Base-by-base conservation (phyloP, 1,140 invertebrate species). In the Hermatobates lingyangjiaoensis region DNA sequence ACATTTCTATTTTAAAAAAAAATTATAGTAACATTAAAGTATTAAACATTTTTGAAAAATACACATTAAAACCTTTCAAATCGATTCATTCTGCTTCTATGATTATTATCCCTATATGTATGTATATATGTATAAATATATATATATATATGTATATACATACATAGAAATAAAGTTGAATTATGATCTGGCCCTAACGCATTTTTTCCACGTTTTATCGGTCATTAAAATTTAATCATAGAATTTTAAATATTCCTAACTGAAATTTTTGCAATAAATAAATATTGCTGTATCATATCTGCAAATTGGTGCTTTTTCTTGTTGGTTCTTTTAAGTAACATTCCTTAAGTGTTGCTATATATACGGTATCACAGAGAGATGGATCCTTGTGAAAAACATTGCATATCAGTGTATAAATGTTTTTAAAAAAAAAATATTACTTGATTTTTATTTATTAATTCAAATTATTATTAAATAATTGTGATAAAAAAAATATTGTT, bases 401-500 rank as follows among this genome's bases (percentile, higher is more conserved):
- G 21, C 21, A n/a, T 44, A n/a, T 44, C 21, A 44, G 21, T 44
- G 42, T 44, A n/a, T 23, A 44, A 44, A 44, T 44, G 42, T 44
- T 44, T 44, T 12, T 44, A 44, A 44, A 44, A 44, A 44, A 44
- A 44, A 44, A 51, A 25, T 27, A 34, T 51, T 18, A 45, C 18
- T 42, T 27, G 15, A 27, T 18, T 40, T 27, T 51, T 34, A 14
- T 12, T 51, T 51, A 14, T 14, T 21, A 21, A 18, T 45, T 28
- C 28, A 39, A 45, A 21, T 47, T 49, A 47, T 39, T 49, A 49
- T 38, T 54, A 48, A 54, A 49, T 24, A 39, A 54, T 44, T 54
- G 52, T 54, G 52, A 54, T 54, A 34, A 54, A 48, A 45, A 30
- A 44, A n/a, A 44, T 44, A 39, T 14, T 54, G 52, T 50, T 48